Percentiles rank a stretch among this genome's conserved stretches.
These are phyloP conservation scores for Lissocephala sabroskyi DNA, from an alignment of 2,888 invertebrate species.

Conservation along the genomic window DNA sequence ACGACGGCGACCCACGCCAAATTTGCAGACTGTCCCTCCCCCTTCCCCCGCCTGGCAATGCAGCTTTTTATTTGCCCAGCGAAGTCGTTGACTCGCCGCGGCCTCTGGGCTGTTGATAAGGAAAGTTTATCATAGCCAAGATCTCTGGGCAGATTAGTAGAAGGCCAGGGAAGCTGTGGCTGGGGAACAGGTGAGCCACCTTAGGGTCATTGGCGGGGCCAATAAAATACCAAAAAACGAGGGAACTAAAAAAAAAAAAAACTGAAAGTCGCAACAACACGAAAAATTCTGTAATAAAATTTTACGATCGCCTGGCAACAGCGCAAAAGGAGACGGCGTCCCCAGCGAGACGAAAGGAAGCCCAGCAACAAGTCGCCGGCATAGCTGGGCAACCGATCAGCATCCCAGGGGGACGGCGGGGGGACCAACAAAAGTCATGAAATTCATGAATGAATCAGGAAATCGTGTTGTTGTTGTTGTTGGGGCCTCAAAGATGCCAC, in stretches of 20 bases:
- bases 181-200: conserved; percentile 1
- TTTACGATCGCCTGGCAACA: conserved; percentile 53
- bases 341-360: neutral
- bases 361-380: neutral
- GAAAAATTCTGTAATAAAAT: conserved; percentile 45
- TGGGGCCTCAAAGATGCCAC: conserved; percentile 6
- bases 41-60: neutral
- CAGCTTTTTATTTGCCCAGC: conserved; percentile 13
- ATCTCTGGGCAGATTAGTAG: too few species aligned
- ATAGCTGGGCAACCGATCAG: neutral
- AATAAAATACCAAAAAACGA: too few species aligned
- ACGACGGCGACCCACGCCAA: conserved; percentile 39
- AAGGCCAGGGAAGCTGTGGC: conserved; percentile 28
- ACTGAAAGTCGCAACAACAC: conserved; percentile 4
- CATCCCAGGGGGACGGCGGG: too few species aligned
- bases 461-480: conserved; percentile 39
- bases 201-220: too few species aligned
- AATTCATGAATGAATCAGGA: conserved; percentile 62
- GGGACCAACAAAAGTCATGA: conserved; percentile 49
- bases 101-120: too few species aligned
- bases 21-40: conserved; percentile 18
- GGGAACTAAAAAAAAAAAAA: neutral
- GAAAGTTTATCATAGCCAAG: too few species aligned
- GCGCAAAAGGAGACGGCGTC: neutral
- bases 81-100: conserved; percentile 37